Evolutionary conservation across 2,888 invertebrate species (phyloP), one percentile per base, ranked within the genome.

Genomic region (Lymantria monacha): DNA sequence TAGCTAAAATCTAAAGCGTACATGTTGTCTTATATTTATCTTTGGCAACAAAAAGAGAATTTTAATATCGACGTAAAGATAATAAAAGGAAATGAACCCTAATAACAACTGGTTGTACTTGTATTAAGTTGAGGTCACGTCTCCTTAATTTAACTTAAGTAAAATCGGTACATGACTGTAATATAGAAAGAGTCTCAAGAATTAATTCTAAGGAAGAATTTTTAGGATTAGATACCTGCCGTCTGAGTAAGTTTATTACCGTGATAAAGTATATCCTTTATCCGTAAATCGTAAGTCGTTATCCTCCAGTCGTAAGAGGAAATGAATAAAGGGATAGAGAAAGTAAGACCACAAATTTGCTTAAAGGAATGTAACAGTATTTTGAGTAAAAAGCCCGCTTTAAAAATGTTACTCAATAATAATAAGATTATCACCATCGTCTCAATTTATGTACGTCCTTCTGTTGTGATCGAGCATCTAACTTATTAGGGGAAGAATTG

Each of bases 61-160:
- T 33, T 8, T 33, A 33, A 33, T 10, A 33, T 33, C 33, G 33
- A 33, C 10, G 33, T 33, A 61, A 52, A 61, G 59, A 59, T 50
- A 52, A 46, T 49, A 40, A 55, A 55, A 61, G 69, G 52, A 67
- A 70, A 69, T 59, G 72, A 75, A 71, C 76, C 57, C 49, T 52
- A 54, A 48, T 59, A 57, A 53, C 60, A 61, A 67, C 52, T 60
- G 38, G 38, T 31, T 38, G 11, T 38, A 57, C 49, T 55, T 55
- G 42, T 58, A 58, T 56, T 58, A 61, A 55, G 54, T 51, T 41
- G 42, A 36, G 58, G 60, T 54, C 69, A 57, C 60, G 60, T 65
- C 58, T 68, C 58, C 53, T 54, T 60, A 65, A 68, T 53, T 51
- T 53, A 51, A 50, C 49, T 54, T 48, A 56, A 53, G 52, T 43